A percentile compares a stretch with the other conserved stretches of the same genome.
phyloP scores from a whole-genome alignment of 2,797 vertebrate genomes.

The Diceros bicornis region DNA sequence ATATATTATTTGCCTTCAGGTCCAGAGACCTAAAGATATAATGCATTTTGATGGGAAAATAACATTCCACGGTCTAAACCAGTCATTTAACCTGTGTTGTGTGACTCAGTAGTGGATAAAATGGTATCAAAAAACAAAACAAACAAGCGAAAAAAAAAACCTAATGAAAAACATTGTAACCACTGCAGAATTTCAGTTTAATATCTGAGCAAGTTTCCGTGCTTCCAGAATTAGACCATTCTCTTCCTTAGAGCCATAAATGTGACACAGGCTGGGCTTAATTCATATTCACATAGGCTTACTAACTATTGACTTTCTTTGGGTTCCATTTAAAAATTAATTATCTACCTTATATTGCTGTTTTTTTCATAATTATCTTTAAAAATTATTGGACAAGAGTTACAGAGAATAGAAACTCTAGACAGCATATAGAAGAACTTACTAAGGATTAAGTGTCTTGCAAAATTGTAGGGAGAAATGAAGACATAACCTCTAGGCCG shows the following conservation, averaged over 20 bases:
- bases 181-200: background rate
- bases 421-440: background rate
- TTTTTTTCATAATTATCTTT: conserved; percentile 6
- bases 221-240: background rate
- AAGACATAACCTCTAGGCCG: background rate
- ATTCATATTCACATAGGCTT: background rate
- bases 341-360: background rate
- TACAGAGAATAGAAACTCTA: background rate
- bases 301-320: conserved; percentile 42
- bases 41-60: background rate
- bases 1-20: background rate
- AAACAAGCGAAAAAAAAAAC: background rate
- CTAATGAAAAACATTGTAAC: background rate
- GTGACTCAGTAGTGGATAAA: background rate
- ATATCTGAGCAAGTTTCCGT: background rate
- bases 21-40: background rate
- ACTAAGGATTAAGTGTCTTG: background rate
- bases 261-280: background rate
- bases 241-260: background rate
- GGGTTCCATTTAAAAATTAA: background rate
- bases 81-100: background rate
- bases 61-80: background rate
- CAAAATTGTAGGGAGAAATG: background rate
- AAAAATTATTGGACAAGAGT: background rate
- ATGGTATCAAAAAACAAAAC: background rate